Base-by-base conservation (phyloP, 2,888 invertebrate species). In the Corbicula japonica region DNA sequence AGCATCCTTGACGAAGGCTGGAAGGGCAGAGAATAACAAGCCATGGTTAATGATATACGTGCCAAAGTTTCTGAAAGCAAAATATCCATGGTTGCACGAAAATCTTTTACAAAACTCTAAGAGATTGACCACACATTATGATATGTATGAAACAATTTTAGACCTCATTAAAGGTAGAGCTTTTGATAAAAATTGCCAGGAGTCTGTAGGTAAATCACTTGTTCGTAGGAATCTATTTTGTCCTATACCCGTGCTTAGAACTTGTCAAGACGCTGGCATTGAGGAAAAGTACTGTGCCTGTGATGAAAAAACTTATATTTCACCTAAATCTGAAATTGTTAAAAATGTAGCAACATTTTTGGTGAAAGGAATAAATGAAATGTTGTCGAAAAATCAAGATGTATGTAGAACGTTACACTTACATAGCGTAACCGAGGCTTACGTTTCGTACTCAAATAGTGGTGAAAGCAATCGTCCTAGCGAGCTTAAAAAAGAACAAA, bases 1-100 rank as follows among this genome's bases (percentile, higher is more conserved):
- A 2, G 97, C 97, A 86, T 95, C 97, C 8, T 94, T 95, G 84
- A 97, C 97, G 0, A 97, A 96, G 92, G 97, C 97, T 46, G 94
- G 94, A 0, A 91, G 93, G 91, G 94, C 98, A 90, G 98, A 98
- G 93, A 98, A 97, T 92, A 95, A 97, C 58, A 94, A 98, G 65
- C 98, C 98, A 0, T 96, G 97, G 83, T 94, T 97, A 34, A 96
- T 96, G 86, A 93, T 97, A 1, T 92, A 96, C 4, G 92, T 97
- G 73, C 98, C 98, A 0, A 92, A 94, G 18, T 96, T 96, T 95
- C 97, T 97, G 93, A 94, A 94, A 80, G 91, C 94, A 18, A 94
- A 94, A 68, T 96, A 96, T 92, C 94, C 95, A 1, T 80, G 94
- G 6, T 96, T 96, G 0, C 94, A 95, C 83, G 90, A 94, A 0